These are phyloP conservation scores for Spongia lamella DNA, from an alignment of 37 sponge, comb jelly and placozoan species.

Conservation along the genomic window DNA sequence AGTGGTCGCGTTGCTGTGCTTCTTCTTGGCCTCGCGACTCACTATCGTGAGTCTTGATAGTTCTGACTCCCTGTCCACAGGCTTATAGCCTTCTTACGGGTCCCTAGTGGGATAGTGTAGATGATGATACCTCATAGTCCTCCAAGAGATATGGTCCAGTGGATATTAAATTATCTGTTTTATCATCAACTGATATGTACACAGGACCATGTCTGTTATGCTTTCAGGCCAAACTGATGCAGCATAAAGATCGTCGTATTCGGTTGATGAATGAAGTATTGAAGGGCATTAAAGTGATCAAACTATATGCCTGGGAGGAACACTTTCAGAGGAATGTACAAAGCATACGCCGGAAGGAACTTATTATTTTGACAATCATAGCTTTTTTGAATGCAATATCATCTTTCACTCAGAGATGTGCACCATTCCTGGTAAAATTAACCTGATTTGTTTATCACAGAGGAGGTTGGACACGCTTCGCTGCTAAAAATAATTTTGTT, in stretches of 20 bases:
- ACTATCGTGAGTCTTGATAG: too few species aligned
- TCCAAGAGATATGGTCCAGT: too few species aligned
- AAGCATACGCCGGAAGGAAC: slow-evolving; percentile 71
- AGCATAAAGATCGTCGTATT: slow-evolving; percentile 69
- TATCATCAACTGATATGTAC: too few species aligned
- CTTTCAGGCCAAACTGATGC: slow-evolving; percentile 59
- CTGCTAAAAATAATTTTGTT: too few species aligned
- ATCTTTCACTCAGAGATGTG: slow-evolving; percentile 83
- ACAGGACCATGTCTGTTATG: neutral
- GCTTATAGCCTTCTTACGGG: too few species aligned
- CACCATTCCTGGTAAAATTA: slow-evolving; percentile 80
- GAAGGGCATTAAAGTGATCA: slow-evolving; percentile 97
- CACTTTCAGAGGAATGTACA: slow-evolving; percentile 63
- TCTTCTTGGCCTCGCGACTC: too few species aligned
- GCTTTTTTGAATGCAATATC: slow-evolving; percentile 68
- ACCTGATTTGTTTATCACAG: neutral
- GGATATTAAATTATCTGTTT: too few species aligned
- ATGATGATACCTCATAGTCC: too few species aligned
- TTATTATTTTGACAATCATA: slow-evolving; percentile 54
- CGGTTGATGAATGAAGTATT: slow-evolving; percentile 87
- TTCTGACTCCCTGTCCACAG: too few species aligned
- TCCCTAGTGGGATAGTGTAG: too few species aligned
- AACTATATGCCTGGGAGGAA: slow-evolving; percentile 97
- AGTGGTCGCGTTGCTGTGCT: too few species aligned
- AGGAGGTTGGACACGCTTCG: too few species aligned